Evolutionary conservation across 2,888 invertebrate genomes (phyloP), one percentile per base, ranked within the genome.

Genomic region (Leucoptera coffeella): DNA sequence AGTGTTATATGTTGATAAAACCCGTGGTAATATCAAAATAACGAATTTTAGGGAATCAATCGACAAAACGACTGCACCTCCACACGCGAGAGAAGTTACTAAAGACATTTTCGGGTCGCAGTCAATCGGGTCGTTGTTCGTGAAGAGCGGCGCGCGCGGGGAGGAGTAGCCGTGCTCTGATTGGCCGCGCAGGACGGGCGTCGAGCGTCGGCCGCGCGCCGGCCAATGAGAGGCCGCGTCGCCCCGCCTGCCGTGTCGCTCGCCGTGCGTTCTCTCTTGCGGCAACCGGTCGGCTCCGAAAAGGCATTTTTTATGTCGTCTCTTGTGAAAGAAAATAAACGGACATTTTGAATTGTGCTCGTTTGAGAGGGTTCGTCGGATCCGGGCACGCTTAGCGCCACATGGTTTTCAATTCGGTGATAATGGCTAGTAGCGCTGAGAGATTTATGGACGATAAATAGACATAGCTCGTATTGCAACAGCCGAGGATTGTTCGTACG

Each of bases 41-140:
- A 17, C 9, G 17, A 17, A 6, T n/a, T n/a, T n/a, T n/a, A n/a
- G n/a, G n/a, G n/a, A n/a, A n/a, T n/a, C n/a, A n/a, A n/a, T n/a
- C n/a, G n/a, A 48, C 52, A 61, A 56, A 59, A 47, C 69, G 65
- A 55, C 62, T 51, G 46, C 43, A 42, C 55, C 42, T 43, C 55
- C 47, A 45, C 40, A 38, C 59, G 57, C 56, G 53, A 54, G 60
- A 49, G 58, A 59, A 64, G 67, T 69, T 69, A 69, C 69, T 69
- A 69, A 69, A 64, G 64, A 62, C 64, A 54, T 58, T 60, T 64
- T 17, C n/a, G 58, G 60, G 58, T 67, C 69, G 67, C 64, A 52
- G 59, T 55, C 56, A 61, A 65, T 67, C 67, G 67, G 58, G 53
- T 46, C 52, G 52, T 58, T 55, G 58, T 56, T 67, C 67, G 67